Conservation (phyloP, 1,140 invertebrate genomes). For the Linepithema humile region DNA sequence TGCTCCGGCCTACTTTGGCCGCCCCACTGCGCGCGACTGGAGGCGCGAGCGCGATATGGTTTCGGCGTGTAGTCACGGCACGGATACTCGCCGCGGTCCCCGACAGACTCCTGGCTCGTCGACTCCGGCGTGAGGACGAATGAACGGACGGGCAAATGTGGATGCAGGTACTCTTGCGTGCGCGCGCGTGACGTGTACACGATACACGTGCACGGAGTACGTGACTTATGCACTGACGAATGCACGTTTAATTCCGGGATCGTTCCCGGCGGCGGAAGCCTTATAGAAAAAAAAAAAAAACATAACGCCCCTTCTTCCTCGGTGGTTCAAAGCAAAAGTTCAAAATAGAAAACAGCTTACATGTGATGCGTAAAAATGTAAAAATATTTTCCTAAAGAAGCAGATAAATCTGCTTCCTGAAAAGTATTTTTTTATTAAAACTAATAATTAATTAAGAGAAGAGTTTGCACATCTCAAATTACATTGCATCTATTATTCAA, state of each 20-base stretch:
- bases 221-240: not conserved
- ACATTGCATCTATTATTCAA: not conserved
- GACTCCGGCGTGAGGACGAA: not conserved
- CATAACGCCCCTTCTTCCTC: no score
- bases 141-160: not conserved
- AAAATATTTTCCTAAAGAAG: no score
- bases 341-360: no score
- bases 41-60: slow-evolving; percentile 68
- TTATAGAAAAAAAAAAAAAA: not conserved
- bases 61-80: slow-evolving; percentile 67
- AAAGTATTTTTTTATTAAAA: no score
- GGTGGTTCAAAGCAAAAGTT: no score
- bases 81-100: slow-evolving; percentile 24
- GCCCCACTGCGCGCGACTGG: slow-evolving; percentile 68
- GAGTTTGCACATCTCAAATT: not conserved
- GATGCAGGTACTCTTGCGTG: not conserved
- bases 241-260: not conserved
- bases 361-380: no score
- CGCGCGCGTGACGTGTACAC: not conserved
- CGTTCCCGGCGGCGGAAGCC: not conserved
- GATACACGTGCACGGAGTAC: not conserved
- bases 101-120: not conserved
- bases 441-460: no score
- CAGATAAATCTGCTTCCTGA: no score
- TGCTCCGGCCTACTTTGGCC: slow-evolving; percentile 82